Conservation (phyloP, 2,888 invertebrate species). For the Calameuta idolon region DNA sequence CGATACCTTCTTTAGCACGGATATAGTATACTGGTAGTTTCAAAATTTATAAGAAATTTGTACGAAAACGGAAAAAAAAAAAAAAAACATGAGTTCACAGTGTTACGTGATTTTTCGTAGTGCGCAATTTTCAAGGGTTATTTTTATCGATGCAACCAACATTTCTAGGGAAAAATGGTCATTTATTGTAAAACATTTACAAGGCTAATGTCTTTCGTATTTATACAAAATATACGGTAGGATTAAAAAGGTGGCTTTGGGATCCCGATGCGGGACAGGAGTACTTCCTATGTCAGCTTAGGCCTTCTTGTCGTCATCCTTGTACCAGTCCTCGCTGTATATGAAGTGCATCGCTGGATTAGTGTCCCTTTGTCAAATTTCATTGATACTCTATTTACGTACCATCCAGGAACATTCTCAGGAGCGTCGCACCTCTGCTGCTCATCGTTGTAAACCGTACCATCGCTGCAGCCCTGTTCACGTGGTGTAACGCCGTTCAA, state of each 20-base stretch:
- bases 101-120: not conserved
- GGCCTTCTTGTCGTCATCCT: constrained; percentile 76
- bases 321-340: constrained; percentile 88
- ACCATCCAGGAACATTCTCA: constrained; percentile 93
- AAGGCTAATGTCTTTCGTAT: constrained; percentile 35
- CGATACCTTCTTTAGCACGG: not conserved
- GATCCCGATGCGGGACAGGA: constrained; percentile 66
- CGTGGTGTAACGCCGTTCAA: constrained; percentile 88
- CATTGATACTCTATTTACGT: constrained; percentile 58
- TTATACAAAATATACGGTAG: constrained; percentile 30
- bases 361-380: not conserved
- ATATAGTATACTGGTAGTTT: not conserved
- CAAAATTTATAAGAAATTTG: not conserved
- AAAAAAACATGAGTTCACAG: not conserved
- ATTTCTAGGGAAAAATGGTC: constrained; percentile 25
- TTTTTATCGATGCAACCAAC: not conserved
- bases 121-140: not conserved
- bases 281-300: constrained; percentile 42
- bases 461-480: constrained; percentile 86
- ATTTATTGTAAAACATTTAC: constrained; percentile 45
- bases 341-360: not conserved
- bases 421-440: constrained; percentile 88
- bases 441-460: constrained; percentile 92
- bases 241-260: constrained; percentile 36
- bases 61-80: not conserved